These are phyloP conservation scores for Ammodytes dubius DNA, from an alignment of 2,113 vertebrate genomes.

Conservation along the genomic window DNA sequence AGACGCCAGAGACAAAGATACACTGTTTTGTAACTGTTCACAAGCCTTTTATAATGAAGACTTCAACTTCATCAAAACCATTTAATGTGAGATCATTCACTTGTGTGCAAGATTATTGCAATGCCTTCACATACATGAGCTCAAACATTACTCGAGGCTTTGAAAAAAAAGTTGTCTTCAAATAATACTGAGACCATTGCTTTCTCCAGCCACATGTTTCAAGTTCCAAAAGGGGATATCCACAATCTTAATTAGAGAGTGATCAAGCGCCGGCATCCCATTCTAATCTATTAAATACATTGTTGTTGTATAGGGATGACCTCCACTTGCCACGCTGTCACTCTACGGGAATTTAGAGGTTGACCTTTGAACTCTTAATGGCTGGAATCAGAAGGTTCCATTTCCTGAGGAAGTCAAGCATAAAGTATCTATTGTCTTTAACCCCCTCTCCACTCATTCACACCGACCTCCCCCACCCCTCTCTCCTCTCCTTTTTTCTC, in stretches of 20 bases:
- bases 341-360: constrained; percentile 56
- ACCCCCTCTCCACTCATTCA: constrained; percentile 35
- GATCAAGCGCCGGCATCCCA: constrained; percentile 33
- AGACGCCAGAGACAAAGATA: neutral
- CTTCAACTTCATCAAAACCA: neutral
- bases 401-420: constrained; percentile 77
- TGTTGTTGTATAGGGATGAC: constrained; percentile 42
- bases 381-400: constrained; percentile 57
- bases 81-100: neutral
- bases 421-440: constrained; percentile 70
- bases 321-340: constrained; percentile 61
- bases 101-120: neutral
- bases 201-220: neutral
- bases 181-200: neutral
- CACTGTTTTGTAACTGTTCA: neutral
- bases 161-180: neutral
- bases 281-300: constrained; percentile 33
- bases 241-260: constrained; percentile 31
- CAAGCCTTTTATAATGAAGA: neutral
- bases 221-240: constrained; percentile 16
- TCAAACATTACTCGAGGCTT: neutral
- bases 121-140: neutral
- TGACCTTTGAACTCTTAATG: constrained; percentile 76
- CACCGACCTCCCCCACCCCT: constrained; percentile 11
- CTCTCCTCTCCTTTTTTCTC: constrained; percentile 7